phyloP scores from a whole-genome alignment of 2,113 vertebrate species.

The Columba janthina region DNA sequence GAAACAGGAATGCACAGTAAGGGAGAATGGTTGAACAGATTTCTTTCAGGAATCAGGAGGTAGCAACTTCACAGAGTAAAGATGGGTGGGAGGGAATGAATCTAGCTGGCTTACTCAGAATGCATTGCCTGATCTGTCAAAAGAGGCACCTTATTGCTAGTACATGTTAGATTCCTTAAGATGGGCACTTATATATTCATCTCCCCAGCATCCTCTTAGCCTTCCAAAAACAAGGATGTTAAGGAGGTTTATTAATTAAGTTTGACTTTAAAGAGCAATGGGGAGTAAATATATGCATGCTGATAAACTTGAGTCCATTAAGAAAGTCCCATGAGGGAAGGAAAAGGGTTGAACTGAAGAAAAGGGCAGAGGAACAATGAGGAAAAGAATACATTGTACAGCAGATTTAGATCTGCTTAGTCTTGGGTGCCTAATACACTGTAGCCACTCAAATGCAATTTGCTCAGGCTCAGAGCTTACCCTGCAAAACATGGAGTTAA shows the following conservation, averaged over 20 bases:
- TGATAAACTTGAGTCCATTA: background rate
- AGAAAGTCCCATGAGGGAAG: background rate
- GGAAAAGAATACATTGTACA: background rate
- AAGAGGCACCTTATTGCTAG: background rate
- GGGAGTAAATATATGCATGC: background rate
- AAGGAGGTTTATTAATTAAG: background rate
- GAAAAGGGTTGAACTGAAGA: background rate
- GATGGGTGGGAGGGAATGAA: background rate
- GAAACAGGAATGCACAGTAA: background rate
- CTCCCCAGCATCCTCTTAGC: background rate
- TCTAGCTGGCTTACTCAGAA: background rate
- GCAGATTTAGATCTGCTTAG: background rate
- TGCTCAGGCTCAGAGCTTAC: background rate
- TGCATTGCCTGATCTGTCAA: background rate
- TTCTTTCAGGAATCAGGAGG: background rate
- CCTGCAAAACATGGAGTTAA: background rate
- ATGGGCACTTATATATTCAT: background rate
- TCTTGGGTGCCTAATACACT: background rate
- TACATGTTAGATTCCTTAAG: background rate
- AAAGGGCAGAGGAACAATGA: background rate
- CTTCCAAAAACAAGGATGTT: background rate
- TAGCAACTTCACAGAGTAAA: background rate
- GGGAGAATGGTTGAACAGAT: background rate
- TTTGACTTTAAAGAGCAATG: background rate
- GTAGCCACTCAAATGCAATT: background rate